Conservation (phyloP, 2,113 vertebrate genomes). For the Trochalopteron elliotii region DNA sequence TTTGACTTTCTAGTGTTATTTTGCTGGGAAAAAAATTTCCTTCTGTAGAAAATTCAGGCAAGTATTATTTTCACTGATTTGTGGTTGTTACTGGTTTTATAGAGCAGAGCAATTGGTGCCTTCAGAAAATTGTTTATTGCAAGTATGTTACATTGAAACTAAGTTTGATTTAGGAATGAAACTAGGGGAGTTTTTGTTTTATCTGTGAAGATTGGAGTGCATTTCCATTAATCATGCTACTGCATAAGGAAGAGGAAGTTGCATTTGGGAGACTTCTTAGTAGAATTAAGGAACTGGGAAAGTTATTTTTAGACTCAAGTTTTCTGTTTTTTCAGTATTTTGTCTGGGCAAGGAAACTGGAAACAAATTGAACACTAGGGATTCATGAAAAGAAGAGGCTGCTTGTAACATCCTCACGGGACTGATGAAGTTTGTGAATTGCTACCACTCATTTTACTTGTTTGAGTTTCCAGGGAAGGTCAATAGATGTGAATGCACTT, state of each 20-base stretch:
- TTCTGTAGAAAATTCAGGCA: not conserved
- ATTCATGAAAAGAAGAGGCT: not conserved
- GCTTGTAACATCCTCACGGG: not conserved
- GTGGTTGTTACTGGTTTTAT: not conserved
- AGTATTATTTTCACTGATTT: not conserved
- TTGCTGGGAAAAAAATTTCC: not conserved
- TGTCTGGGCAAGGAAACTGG: not conserved
- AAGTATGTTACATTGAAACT: not conserved
- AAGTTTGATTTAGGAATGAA: not conserved
- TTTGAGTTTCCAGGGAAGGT: not conserved
- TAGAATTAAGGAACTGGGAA: not conserved
- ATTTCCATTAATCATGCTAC: not conserved
- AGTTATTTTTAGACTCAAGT: slow-evolving; percentile 31
- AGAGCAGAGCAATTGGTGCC: not conserved
- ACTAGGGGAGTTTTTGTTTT: fast-evolving
- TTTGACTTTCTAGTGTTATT: not conserved
- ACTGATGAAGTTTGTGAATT: not conserved
- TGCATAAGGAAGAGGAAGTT: not conserved
- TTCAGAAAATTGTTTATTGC: not conserved
- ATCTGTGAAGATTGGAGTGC: not conserved
- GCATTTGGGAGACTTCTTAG: not conserved
- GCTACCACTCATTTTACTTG: slow-evolving; percentile 11
- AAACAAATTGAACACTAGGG: not conserved
- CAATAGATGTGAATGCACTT: not conserved
- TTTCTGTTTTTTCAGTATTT: slow-evolving; percentile 11